Evolutionary conservation across 2,113 vertebrate genomes (phyloP).

Genomic region (Paedocypris sp.): DNA sequence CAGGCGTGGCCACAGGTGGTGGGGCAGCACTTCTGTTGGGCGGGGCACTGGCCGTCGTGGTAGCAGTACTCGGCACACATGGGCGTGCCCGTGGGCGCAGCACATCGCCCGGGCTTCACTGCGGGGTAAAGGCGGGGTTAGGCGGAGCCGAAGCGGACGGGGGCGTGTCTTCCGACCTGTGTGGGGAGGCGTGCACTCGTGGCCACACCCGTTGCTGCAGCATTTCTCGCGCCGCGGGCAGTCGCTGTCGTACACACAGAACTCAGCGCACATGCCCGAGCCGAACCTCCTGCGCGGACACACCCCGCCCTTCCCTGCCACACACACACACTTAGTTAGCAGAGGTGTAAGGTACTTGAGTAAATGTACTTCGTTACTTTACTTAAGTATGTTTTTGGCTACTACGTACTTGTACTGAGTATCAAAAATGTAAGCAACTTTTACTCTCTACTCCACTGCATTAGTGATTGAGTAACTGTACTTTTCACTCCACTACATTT

Average conservation of each 20-base stretch:
- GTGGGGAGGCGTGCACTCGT: conserved; percentile 52
- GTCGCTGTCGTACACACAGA: conserved; percentile 51
- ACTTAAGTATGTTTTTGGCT: too few species aligned
- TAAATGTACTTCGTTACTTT: too few species aligned
- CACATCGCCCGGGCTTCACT: conserved; percentile 59
- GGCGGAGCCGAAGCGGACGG: too few species aligned
- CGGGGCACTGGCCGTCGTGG: conserved; percentile 57
- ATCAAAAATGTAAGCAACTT: too few species aligned
- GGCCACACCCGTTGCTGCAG: conserved; percentile 63
- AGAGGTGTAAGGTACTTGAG: too few species aligned
- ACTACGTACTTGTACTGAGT: too few species aligned
- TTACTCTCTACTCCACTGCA: too few species aligned
- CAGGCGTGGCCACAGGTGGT: conserved; percentile 56
- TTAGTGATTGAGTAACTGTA: too few species aligned
- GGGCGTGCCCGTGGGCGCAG: conserved; percentile 39
- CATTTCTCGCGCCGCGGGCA: conserved; percentile 56
- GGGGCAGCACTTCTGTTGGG: conserved; percentile 57
- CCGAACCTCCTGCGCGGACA: conserved; percentile 42
- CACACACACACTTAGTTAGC: neutral
- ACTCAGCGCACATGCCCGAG: conserved; percentile 50
- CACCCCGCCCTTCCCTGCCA: conserved; percentile 49
- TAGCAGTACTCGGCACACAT: conserved; percentile 60
- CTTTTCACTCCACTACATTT: too few species aligned
- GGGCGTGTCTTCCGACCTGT: conserved; percentile 42
- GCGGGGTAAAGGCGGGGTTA: neutral